A percentile compares a stretch with the other conserved stretches of the same genome.
phyloP scores from a whole-genome alignment of 2,888 invertebrate genomes.

The Dorcus hopei region DNA sequence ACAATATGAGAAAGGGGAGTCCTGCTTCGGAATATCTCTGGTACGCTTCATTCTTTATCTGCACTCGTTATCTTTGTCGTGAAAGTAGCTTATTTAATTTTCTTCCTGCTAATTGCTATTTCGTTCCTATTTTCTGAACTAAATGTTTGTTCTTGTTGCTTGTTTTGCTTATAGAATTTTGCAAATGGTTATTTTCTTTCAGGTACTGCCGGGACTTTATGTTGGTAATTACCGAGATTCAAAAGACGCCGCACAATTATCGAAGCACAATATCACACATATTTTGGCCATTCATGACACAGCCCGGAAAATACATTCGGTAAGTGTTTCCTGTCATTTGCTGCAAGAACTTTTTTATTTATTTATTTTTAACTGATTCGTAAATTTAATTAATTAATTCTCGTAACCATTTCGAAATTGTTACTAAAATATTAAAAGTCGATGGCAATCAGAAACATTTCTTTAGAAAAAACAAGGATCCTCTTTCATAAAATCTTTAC shows the following conservation, averaged over 20 bases:
- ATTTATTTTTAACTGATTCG: no score
- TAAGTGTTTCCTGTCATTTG: conserved; percentile 50
- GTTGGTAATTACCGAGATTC: conserved; percentile 96
- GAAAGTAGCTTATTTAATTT: no score
- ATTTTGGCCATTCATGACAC: conserved; percentile 95
- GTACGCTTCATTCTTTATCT: background rate
- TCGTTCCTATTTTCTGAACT: background rate
- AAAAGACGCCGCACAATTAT: conserved; percentile 85
- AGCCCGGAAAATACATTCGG: conserved; percentile 80
- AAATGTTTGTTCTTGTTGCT: background rate
- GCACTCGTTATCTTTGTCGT: no score
- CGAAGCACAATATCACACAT: conserved; percentile 88
- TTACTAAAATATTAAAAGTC: no score
- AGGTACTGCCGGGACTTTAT: conserved; percentile 93
- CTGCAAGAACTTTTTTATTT: no score
- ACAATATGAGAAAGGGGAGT: background rate
- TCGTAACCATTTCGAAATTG: no score
- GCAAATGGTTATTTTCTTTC: conserved; percentile 30
- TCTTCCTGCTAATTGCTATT: background rate
- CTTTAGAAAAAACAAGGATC: no score
- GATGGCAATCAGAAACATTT: no score
- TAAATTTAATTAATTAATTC: no score
- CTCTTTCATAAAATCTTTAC: no score
- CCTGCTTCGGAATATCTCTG: background rate
- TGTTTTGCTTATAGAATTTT: background rate